Evolutionary conservation across 2,113 vertebrate species (phyloP), one percentile per base, ranked within the genome.

Genomic region (Cavia aperea): DNA sequence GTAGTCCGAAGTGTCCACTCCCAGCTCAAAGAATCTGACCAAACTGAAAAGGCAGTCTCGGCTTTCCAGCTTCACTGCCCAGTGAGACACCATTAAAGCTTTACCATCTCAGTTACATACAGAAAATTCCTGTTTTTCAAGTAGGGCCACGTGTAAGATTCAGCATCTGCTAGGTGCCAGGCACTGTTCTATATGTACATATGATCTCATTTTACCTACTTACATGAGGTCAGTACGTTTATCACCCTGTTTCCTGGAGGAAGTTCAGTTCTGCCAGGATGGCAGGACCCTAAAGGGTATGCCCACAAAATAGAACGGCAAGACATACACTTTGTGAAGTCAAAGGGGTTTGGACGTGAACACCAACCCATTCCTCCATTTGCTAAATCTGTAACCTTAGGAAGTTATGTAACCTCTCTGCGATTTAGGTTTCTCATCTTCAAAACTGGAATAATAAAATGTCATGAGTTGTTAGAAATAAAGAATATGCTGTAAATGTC

Each of bases 371-470:
- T 92, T 89, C 72, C 62, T 93, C 72, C 19, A 49, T 78, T 91
- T 90, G 82, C 85, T 93, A 94, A 90, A 94, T 92, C 31, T 92
- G 68, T 91, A 43, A 84, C 70, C 85, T 89, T 91, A 68, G 13
- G 75, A 96, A 92, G 77, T 96, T 96, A 96, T 12, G 0, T 92
- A 97, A 95, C 60, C 8, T 82, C 85, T 95, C 72, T 46, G 58
- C 96, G 84, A 72, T 89, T 94, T 43, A 85, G 83, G 54, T 82
- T 95, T 94, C 75, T 94, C 23, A 33, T 88, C 75, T 90, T 90
- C 66, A 94, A 95, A 92, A 66, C 65, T 90, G 60, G 72, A 81
- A 84, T 95, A 86, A 88, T 94, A 77, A 96, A 95, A 95, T 90
- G 63, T 66, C 86, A 58, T 84, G 84, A 66, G 36, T 93, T 92